A percentile compares a stretch with the other conserved stretches of the same genome.
Conservation (phyloP, 2,113 vertebrate species). For the Callopanchax toddi region DNA sequence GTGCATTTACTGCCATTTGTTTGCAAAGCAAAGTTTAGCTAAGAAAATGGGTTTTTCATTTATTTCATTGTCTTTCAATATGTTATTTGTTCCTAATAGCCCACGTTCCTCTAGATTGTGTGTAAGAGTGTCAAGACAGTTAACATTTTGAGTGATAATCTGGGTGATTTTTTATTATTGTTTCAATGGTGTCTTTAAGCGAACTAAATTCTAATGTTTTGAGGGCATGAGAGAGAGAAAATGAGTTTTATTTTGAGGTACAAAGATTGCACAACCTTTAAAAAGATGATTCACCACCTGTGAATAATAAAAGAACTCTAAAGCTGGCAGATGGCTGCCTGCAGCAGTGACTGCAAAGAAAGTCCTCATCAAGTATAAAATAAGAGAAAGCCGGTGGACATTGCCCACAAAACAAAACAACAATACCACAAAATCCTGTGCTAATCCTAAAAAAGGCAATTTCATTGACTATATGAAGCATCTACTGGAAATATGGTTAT, state of each 20-base stretch:
- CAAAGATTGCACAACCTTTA: slow-evolving; percentile 36
- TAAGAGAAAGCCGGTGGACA: slow-evolving; percentile 12
- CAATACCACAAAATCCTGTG: no score
- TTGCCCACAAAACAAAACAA: neutral
- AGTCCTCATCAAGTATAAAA: slow-evolving; percentile 30
- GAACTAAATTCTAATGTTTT: slow-evolving; percentile 31
- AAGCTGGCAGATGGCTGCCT: slow-evolving; percentile 49
- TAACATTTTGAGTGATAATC: slow-evolving; percentile 39
- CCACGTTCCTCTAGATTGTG: slow-evolving; percentile 23
- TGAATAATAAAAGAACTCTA: slow-evolving; percentile 39
- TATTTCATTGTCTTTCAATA: slow-evolving; percentile 6
- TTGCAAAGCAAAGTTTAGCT: slow-evolving; percentile 23
- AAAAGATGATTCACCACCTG: slow-evolving; percentile 63
- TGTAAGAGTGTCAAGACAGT: slow-evolving; percentile 38
- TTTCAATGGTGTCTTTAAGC: slow-evolving; percentile 19
- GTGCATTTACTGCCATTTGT: neutral
- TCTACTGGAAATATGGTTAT: no score
- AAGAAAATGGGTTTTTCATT: neutral
- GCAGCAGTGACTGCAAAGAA: slow-evolving; percentile 34
- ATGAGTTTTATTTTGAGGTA: slow-evolving; percentile 24
- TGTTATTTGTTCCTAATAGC: slow-evolving; percentile 14
- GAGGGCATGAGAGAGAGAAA: slow-evolving; percentile 12
- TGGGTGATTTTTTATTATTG: slow-evolving; percentile 19
- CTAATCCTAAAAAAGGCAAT: no score
- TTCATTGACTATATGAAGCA: no score